phyloP scores from a whole-genome alignment of 2,797 vertebrate genomes.

The Sparus aurata region DNA sequence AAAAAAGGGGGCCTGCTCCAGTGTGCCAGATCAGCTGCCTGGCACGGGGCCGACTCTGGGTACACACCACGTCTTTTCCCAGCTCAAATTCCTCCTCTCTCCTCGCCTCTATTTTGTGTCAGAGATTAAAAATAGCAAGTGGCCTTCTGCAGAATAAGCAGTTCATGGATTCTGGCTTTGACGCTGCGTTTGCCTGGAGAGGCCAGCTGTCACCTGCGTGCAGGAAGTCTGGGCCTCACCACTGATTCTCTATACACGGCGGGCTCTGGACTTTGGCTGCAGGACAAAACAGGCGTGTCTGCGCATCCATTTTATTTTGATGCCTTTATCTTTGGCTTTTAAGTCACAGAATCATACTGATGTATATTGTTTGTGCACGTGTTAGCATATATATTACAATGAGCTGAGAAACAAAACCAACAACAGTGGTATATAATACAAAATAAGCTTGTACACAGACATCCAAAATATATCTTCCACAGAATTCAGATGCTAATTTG shows the following conservation, averaged over 20 bases:
- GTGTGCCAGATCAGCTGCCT: slow-evolving; percentile 81
- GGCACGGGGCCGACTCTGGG: slow-evolving; percentile 65
- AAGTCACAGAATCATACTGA: not conserved
- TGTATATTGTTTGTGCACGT: not conserved
- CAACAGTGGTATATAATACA: not conserved
- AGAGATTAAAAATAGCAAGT: slow-evolving; percentile 85
- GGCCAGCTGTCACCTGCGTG: slow-evolving; percentile 84
- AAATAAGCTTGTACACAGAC: not conserved
- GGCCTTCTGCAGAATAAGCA: slow-evolving; percentile 85
- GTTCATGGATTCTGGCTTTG: slow-evolving; percentile 83
- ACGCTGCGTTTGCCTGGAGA: slow-evolving; percentile 80
- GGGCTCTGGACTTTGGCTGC: slow-evolving; percentile 57
- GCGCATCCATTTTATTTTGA: slow-evolving; percentile 22
- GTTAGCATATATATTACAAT: not conserved
- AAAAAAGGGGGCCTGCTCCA: slow-evolving; percentile 38
- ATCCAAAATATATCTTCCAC: not conserved
- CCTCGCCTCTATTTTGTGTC: slow-evolving; percentile 73
- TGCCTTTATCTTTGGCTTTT: slow-evolving; percentile 13
- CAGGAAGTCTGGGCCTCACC: slow-evolving; percentile 54
- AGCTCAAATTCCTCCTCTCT: slow-evolving; percentile 52
- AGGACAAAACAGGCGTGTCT: slow-evolving; percentile 38
- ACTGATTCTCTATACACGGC: slow-evolving; percentile 52
- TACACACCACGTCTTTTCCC: slow-evolving; percentile 51
- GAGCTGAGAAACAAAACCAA: not conserved
- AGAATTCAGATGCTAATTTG: not conserved